Evolutionary conservation across 2,797 vertebrate genomes (phyloP).

Genomic region (Oreonectes daqikongensis): DNA sequence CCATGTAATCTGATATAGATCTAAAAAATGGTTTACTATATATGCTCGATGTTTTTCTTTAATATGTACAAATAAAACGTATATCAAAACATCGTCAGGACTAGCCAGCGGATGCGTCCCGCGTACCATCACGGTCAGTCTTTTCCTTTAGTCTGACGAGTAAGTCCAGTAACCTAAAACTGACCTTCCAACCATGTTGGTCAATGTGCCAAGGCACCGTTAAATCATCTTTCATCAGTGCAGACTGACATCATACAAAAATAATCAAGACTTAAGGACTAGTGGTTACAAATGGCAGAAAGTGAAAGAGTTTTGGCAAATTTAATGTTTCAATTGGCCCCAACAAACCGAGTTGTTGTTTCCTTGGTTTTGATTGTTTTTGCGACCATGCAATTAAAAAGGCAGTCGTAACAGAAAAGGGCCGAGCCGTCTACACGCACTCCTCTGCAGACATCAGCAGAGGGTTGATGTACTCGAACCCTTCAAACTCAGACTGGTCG

Average conservation of each 20-base stretch:
- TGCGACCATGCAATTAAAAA: constrained; percentile 67
- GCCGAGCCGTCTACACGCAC: constrained; percentile 81
- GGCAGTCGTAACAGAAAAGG: constrained; percentile 38
- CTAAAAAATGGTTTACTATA: constrained; percentile 66
- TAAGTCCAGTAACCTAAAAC: constrained; percentile 65
- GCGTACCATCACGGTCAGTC: constrained; percentile 56
- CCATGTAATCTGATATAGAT: constrained; percentile 60
- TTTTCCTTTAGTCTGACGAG: constrained; percentile 34
- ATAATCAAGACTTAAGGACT: constrained; percentile 78
- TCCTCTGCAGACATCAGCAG: constrained; percentile 98
- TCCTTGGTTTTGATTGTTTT: constrained; percentile 47
- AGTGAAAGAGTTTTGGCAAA: constrained; percentile 79
- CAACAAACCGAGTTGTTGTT: constrained; percentile 27
- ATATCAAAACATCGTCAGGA: constrained; percentile 60
- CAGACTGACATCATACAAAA: constrained; percentile 76
- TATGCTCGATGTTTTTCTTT: constrained; percentile 62
- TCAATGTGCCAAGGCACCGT: constrained; percentile 60
- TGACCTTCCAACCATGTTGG: constrained; percentile 62
- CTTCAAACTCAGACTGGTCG: constrained; percentile 98
- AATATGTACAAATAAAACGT: constrained; percentile 76
- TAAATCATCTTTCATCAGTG: constrained; percentile 69
- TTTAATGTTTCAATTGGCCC: constrained; percentile 33
- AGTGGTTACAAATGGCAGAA: constrained; percentile 81
- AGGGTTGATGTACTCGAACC: constrained; percentile 98
- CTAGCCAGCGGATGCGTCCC: constrained; percentile 60